Evolutionary conservation across 2,888 invertebrate species (phyloP).

Genomic region (Xylota segnis): DNA sequence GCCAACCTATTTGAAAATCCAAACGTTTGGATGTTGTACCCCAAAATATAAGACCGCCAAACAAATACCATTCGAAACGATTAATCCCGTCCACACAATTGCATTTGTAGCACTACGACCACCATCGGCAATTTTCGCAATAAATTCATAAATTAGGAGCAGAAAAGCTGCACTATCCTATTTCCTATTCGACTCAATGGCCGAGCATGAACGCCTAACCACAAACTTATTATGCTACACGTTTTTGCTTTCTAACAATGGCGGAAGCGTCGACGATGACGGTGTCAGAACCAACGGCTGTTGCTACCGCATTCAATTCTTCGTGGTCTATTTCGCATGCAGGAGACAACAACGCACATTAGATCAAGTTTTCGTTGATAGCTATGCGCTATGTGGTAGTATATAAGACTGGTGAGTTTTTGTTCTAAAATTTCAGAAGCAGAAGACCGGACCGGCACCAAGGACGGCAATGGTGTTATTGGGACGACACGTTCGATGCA

Average conservation of each 20-base stretch:
- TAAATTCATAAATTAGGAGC: constrained; percentile 75
- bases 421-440: constrained; percentile 48
- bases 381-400: constrained; percentile 11
- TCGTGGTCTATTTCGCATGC: constrained; percentile 72
- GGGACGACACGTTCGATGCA: constrained; percentile 65
- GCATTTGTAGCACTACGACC: constrained; percentile 39
- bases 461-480: constrained; percentile 45
- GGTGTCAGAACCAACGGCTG: constrained; percentile 66
- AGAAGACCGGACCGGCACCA: constrained; percentile 5
- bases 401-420: constrained; percentile 17
- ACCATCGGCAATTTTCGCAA: constrained; percentile 65
- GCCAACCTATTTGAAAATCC: not conserved
- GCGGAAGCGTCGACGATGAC: constrained; percentile 16
- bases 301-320: constrained; percentile 65
- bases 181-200: constrained; percentile 50
- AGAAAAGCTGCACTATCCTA: constrained; percentile 62
- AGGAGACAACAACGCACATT: constrained; percentile 72
- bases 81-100: constrained; percentile 73
- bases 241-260: constrained; percentile 72
- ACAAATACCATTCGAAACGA: constrained; percentile 62
- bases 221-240: constrained; percentile 71
- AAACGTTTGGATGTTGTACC: not conserved
- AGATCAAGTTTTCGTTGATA: constrained; percentile 63
- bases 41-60: constrained; percentile 33
- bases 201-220: constrained; percentile 40